Evolutionary conservation across 2,113 vertebrate species (phyloP), one percentile per base, ranked within the genome.

Genomic region (Piaya cayana): DNA sequence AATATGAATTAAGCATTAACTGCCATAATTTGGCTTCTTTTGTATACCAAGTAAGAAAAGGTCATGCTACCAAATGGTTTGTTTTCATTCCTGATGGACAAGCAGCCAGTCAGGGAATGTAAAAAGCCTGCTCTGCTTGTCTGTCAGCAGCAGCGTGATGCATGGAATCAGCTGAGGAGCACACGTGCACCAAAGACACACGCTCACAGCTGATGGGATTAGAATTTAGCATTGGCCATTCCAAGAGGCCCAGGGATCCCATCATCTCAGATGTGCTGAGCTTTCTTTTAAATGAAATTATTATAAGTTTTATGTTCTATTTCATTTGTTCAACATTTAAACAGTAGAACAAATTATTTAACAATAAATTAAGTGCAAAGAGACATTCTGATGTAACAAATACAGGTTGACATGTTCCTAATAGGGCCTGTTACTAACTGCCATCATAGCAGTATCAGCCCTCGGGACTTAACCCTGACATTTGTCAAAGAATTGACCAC

Each of bases 161-260:
- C 96, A 80, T 53, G 86, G 82, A 94, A 97, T 98, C 96, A 98
- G 93, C 96, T 98, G 97, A 96, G 89, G 79, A 84, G 79, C 96
- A 97, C 80, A 83, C 91, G 84, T 93, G 93, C 59, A 52, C 77
- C 18, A 45, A 75, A 91, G 83, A 90, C 2, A 4, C 49, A 91
- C 19, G 5, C 88, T 92, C 49, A 8, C 93, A 96, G 95, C 90
- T 97, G 97, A 97, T 34, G 63, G 88, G 94, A 97, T 97, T 91
- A 97, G 76, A 86, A 60, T 63, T 91, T 7, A 93, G 91, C 88
- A 86, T 74, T 83, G 69, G 42, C 52, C 74, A 2, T 91, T 96
- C 89, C 95, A 88, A 80, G 93, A 94, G 82, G 60, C 65, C 71
- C 93, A 80, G 53, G 82, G 72, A 96, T 89, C 89, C 82, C 91